A percentile compares a stretch with the other conserved stretches of the same genome.
phyloP scores from a whole-genome alignment of 2,888 invertebrate species.

The Dolichopus griseipennis region DNA sequence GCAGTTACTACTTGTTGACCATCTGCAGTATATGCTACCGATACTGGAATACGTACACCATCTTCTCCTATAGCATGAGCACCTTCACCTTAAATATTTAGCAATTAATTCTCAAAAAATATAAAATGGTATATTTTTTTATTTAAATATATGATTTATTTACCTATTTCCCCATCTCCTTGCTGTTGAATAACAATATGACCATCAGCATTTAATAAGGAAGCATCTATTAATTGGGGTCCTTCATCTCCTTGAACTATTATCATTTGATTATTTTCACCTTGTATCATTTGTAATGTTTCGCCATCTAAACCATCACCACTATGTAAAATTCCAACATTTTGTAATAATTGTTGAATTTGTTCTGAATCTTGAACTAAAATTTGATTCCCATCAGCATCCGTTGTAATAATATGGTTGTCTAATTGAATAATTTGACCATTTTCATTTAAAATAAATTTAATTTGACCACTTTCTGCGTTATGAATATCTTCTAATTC shows the following conservation, averaged over 20 bases:
- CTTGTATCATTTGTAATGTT: conserved; percentile 42
- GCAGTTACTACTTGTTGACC: conserved; percentile 37
- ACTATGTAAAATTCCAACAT: conserved; percentile 42
- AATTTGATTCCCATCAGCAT: conserved; percentile 44
- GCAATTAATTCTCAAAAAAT: neutral
- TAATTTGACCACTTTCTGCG: conserved; percentile 43
- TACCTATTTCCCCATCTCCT: conserved; percentile 36
- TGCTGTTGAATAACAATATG: conserved; percentile 43
- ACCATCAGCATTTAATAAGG: conserved; percentile 41
- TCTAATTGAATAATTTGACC: conserved; percentile 42
- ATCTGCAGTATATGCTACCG: conserved; percentile 41
- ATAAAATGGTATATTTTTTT: conserved; percentile 8
- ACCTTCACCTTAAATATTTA: conserved; percentile 30
- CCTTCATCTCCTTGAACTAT: conserved; percentile 43
- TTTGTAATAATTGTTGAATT: conserved; percentile 42
- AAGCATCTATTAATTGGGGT: conserved; percentile 43
- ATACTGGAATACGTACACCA: conserved; percentile 44
- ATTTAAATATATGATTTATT: neutral
- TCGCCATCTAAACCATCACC: conserved; percentile 43
- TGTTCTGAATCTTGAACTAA: conserved; percentile 43
- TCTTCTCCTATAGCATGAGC: conserved; percentile 43
- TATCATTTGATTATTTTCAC: conserved; percentile 43
- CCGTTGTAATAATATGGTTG: conserved; percentile 42
- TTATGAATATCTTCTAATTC: conserved; percentile 43
- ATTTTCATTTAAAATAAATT: conserved; percentile 44